A percentile compares a stretch with the other conserved stretches of the same genome.
Conservation (phyloP, 2,888 invertebrate species). For the Fragum fragum region DNA sequence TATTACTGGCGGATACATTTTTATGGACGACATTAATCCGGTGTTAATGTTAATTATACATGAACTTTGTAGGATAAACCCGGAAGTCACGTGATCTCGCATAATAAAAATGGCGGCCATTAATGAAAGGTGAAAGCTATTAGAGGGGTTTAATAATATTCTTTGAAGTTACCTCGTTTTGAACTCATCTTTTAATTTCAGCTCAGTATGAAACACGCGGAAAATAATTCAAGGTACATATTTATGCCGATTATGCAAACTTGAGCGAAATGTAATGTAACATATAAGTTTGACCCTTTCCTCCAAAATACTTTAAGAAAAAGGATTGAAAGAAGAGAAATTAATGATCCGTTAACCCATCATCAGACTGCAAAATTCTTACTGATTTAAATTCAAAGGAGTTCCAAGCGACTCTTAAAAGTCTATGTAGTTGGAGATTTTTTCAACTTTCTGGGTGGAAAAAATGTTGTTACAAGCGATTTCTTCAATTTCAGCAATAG, state of each 20-base stretch:
- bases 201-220: background rate
- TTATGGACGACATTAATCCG: background rate
- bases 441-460: no score
- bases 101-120: constrained; percentile 17
- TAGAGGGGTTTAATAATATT: constrained; percentile 3
- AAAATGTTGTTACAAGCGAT: no score
- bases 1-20: background rate
- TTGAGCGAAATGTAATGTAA: no score
- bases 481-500: no score
- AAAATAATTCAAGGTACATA: background rate
- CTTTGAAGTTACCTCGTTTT: constrained; percentile 13
- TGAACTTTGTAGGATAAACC: constrained; percentile 14
- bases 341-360: no score
- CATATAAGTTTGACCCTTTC: background rate
- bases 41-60: background rate
- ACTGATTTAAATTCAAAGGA: no score
- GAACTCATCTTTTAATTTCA: constrained; percentile 6
- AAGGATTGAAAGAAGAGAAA: no score
- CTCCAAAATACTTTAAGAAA: no score
- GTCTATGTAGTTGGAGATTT: no score
- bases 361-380: no score
- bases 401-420: no score
- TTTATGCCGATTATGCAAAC: background rate
- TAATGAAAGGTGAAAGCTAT: background rate
- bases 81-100: constrained; percentile 22